Conservation (phyloP, 2,113 vertebrate genomes). For the Phyllostomus hastatus region DNA sequence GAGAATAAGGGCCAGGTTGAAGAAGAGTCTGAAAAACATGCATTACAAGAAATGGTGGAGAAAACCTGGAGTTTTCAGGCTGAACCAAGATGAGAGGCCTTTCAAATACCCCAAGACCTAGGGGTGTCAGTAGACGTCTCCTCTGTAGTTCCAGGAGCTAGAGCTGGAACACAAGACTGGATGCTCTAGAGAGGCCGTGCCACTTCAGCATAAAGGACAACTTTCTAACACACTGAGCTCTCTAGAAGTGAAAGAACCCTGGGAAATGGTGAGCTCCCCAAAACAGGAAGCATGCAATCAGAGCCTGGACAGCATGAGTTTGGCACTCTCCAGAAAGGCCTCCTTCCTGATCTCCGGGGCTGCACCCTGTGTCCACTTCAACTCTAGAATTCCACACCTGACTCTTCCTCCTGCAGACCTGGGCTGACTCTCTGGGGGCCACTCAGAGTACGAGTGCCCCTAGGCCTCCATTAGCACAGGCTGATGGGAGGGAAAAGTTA, state of each 20-base stretch:
- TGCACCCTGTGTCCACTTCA: background rate
- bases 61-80: background rate
- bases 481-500: background rate
- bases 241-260: background rate
- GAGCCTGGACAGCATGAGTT: fast-evolving
- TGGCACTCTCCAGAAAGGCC: background rate
- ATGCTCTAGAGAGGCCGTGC: background rate
- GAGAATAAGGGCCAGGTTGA: background rate
- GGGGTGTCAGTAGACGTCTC: background rate
- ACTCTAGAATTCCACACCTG: background rate
- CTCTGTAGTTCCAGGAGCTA: background rate
- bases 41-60: background rate
- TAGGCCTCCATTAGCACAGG: background rate
- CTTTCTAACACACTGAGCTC: background rate
- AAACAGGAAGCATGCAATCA: background rate
- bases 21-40: background rate
- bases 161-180: background rate
- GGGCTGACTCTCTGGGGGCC: background rate
- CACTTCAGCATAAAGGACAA: background rate
- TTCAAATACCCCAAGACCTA: background rate
- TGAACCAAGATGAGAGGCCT: background rate
- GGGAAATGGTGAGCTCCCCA: background rate
- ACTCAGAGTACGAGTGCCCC: background rate
- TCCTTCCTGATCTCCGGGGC: background rate
- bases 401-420: background rate